phyloP scores from a whole-genome alignment of 1,140 invertebrate genomes.

The Planococcus citri region DNA sequence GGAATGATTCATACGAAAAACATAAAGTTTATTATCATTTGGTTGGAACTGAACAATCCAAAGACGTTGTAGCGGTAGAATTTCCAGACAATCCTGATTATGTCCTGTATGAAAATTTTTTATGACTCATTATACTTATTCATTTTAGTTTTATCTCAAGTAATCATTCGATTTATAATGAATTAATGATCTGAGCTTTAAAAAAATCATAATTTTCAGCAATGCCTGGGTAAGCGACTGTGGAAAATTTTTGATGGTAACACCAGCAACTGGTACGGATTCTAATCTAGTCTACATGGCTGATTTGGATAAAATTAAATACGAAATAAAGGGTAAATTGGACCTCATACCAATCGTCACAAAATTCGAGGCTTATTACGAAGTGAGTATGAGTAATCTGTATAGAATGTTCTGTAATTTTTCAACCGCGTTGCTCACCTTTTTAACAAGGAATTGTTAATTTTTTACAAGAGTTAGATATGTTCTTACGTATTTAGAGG shows the following conservation, averaged over 20 bases:
- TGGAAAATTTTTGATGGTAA: slow-evolving; percentile 74
- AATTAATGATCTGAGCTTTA: background rate
- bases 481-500: too few relatives aligned
- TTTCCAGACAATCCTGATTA: slow-evolving; percentile 85
- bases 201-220: slow-evolving; percentile 35
- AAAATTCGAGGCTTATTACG: slow-evolving; percentile 87
- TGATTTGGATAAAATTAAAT: slow-evolving; percentile 44
- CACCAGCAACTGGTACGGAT: slow-evolving; percentile 77
- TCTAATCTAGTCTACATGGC: slow-evolving; percentile 75
- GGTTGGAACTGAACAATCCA: slow-evolving; percentile 69
- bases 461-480: too few relatives aligned
- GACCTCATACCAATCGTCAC: slow-evolving; percentile 62
- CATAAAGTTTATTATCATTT: slow-evolving; percentile 92
- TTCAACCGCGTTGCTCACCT: too few relatives aligned
- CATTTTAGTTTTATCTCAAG: too few relatives aligned
- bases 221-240: slow-evolving; percentile 74
- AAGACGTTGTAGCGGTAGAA: slow-evolving; percentile 81
- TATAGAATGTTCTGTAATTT: too few relatives aligned
- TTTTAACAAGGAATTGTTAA: slow-evolving; percentile 15
- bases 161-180: slow-evolving; percentile 23
- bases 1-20: slow-evolving; percentile 70
- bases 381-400: slow-evolving; percentile 46
- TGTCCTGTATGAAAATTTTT: too few relatives aligned
- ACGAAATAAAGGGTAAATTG: slow-evolving; percentile 49
- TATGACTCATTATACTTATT: too few relatives aligned